A percentile compares a stretch with the other conserved stretches of the same genome.
Conservation (phyloP, 2,113 vertebrate genomes). For the Rhea pennata region DNA sequence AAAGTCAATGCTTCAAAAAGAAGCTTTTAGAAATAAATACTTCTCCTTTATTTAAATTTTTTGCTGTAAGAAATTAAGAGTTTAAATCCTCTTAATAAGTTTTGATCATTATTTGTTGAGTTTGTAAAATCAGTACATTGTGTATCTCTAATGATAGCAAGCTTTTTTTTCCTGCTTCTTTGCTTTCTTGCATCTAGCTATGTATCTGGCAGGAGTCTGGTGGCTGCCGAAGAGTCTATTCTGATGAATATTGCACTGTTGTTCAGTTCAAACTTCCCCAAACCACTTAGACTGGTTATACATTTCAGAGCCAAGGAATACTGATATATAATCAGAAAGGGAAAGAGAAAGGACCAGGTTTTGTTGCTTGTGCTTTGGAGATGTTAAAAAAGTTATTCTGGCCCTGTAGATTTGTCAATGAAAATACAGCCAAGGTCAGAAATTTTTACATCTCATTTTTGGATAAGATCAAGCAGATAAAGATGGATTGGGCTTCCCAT, state of each 20-base stretch:
- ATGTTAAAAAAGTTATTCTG: background rate
- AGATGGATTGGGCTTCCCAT: background rate
- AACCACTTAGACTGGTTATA: constrained; percentile 24
- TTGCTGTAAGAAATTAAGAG: background rate
- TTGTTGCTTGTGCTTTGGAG: background rate
- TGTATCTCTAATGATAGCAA: background rate
- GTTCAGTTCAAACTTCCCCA: constrained; percentile 15
- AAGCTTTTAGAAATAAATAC: background rate
- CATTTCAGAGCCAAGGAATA: constrained; percentile 20
- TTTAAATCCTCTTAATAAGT: background rate
- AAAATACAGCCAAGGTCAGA: background rate
- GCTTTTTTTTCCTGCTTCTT: background rate
- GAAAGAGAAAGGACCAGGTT: background rate
- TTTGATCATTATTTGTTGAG: background rate
- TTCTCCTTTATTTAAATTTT: background rate
- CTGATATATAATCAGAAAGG: background rate
- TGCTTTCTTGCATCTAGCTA: background rate
- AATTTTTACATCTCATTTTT: background rate
- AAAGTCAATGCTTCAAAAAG: background rate
- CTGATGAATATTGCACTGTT: constrained; percentile 1
- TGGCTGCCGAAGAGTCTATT: constrained; percentile 29
- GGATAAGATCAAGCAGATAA: background rate
- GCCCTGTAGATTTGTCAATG: background rate
- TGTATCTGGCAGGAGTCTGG: background rate
- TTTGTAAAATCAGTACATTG: background rate